phyloP scores from a whole-genome alignment of 2,888 invertebrate genomes.

The Parasteatoda lunata region DNA sequence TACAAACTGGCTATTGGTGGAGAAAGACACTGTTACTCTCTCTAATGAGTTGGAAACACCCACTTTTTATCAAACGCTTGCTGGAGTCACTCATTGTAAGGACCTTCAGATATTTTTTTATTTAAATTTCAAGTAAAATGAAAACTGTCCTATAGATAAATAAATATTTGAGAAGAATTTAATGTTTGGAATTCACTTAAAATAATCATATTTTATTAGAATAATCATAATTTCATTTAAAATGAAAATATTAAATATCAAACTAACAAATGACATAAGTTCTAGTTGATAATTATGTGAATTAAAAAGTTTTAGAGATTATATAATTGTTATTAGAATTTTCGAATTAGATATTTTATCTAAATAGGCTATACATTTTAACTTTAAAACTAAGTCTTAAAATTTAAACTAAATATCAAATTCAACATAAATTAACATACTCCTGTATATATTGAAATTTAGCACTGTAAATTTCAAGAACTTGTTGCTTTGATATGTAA shows the following conservation, averaged over 20 bases:
- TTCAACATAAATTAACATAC: neutral
- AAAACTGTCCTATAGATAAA: neutral
- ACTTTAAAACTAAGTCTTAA: neutral
- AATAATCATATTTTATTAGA: neutral
- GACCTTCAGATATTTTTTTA: constrained; percentile 34
- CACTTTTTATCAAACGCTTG: constrained; percentile 93
- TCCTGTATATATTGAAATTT: no score
- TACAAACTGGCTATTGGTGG: constrained; percentile 86
- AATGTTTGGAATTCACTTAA: neutral
- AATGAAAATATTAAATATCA: no score
- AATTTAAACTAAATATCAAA: neutral
- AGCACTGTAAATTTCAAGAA: no score
- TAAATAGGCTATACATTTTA: neutral
- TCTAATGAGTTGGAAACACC: constrained; percentile 87
- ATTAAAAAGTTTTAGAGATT: no score
- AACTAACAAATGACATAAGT: no score
- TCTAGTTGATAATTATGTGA: no score
- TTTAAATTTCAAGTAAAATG: no score
- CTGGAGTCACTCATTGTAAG: constrained; percentile 92
- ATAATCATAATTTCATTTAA: no score
- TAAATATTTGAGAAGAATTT: neutral
- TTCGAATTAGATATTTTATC: neutral
- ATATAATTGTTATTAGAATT: no score
- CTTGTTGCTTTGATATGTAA: no score
- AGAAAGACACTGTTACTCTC: constrained; percentile 81